phyloP scores from a whole-genome alignment of 2,797 vertebrate genomes.

The Oryzias sinensis region DNA sequence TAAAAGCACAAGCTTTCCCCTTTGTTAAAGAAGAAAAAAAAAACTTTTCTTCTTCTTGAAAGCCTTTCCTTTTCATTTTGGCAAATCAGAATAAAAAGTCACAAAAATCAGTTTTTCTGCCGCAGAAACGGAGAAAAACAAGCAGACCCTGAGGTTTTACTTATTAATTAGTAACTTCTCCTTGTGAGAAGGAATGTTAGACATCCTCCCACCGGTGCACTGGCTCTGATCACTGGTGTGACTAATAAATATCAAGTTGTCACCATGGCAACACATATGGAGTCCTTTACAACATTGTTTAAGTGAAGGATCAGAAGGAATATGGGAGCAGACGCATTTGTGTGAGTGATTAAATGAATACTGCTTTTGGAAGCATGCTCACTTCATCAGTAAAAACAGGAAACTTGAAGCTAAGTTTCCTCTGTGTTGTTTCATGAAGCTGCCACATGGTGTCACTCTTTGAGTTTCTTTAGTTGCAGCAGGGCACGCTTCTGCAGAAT shows the following conservation, averaged over 20 bases:
- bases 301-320: not conserved
- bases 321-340: not conserved
- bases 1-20: no score
- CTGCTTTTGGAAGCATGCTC: not conserved
- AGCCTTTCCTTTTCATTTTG: not conserved
- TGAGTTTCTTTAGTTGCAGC: constrained; percentile 42
- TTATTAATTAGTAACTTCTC: constrained; percentile 84
- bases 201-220: constrained; percentile 58
- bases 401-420: not conserved
- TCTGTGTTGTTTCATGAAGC: constrained; percentile 39
- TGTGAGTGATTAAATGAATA: not conserved
- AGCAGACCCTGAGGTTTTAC: constrained; percentile 46
- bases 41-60: no score
- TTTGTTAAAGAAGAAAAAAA: no score
- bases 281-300: constrained; percentile 57
- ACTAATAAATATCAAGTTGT: constrained; percentile 81
- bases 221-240: constrained; percentile 84
- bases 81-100: not conserved
- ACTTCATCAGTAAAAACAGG: not conserved
- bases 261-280: constrained; percentile 81
- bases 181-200: constrained; percentile 74
- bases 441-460: constrained; percentile 86
- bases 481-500: no score
- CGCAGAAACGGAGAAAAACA: constrained; percentile 10
- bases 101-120: not conserved